phyloP scores from a whole-genome alignment of 1,140 invertebrate genomes.

The Neodiprion pinetum region DNA sequence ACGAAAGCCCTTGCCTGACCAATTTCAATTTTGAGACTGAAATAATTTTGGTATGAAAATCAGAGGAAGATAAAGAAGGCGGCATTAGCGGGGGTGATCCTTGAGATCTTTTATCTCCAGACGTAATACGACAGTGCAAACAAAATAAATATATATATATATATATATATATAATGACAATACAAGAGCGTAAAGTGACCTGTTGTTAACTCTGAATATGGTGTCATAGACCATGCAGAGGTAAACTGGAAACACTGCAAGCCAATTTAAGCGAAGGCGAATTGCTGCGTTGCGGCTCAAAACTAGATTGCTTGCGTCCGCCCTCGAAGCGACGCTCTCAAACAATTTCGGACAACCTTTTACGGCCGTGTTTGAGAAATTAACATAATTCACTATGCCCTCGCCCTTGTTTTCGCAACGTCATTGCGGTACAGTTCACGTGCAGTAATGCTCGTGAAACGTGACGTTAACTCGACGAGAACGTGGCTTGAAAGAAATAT shows the following conservation, averaged over 20 bases:
- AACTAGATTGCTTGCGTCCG: background rate
- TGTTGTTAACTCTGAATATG: background rate
- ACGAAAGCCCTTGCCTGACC: too few relatives aligned
- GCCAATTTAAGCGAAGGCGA: background rate
- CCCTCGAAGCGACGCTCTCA: background rate
- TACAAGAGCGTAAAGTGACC: conserved; percentile 1
- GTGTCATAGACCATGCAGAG: background rate
- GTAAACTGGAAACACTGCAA: background rate
- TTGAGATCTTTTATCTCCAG: conserved; percentile 2
- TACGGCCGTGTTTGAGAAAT: background rate
- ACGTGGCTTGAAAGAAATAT: too few relatives aligned
- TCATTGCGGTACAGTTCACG: background rate
- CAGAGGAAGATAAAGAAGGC: background rate
- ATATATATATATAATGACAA: background rate
- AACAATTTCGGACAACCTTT: conserved; percentile 7
- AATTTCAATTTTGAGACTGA: too few relatives aligned
- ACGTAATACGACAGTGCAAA: background rate
- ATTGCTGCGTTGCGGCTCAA: background rate
- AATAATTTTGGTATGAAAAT: too few relatives aligned
- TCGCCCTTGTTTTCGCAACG: background rate
- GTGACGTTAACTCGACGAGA: too few relatives aligned
- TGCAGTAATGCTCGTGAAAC: too few relatives aligned
- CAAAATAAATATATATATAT: background rate
- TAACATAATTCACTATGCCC: background rate
- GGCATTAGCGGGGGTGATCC: background rate